Conservation (phyloP, 2,797 vertebrate species). For the Periophthalmus magnuspinnatus region DNA sequence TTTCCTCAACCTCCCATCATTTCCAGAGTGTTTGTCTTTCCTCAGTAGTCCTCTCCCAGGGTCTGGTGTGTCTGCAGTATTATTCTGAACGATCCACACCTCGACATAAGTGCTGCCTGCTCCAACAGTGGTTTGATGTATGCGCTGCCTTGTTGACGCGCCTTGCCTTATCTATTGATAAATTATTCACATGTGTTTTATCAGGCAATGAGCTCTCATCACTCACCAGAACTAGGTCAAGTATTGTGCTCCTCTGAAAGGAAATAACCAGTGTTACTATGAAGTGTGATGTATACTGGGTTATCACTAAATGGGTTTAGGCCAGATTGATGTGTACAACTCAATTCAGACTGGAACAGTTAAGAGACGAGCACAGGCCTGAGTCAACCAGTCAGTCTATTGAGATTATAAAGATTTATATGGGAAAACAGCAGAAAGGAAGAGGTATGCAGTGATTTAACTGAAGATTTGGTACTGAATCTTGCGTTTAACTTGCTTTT, state of each 20-base stretch:
- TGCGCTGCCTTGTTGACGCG: constrained; percentile 36
- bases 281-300: not conserved
- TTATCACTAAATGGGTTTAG: not conserved
- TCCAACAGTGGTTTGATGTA: constrained; percentile 58
- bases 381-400: too few relatives aligned
- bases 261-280: constrained; percentile 1
- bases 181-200: constrained; percentile 48
- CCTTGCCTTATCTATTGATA: constrained; percentile 41
- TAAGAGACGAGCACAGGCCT: too few relatives aligned
- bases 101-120: constrained; percentile 44
- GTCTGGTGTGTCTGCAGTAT: constrained; percentile 40
- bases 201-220: constrained; percentile 28
- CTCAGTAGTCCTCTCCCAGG: constrained; percentile 27
- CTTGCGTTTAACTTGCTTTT: too few relatives aligned
- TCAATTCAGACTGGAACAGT: too few relatives aligned
- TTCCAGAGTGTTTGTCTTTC: constrained; percentile 33
- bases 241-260: constrained; percentile 17
- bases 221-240: constrained; percentile 10
- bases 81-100: constrained; percentile 47
- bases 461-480: too few relatives aligned
- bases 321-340: too few relatives aligned
- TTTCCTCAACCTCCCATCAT: constrained; percentile 12
- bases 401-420: too few relatives aligned
- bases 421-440: too few relatives aligned
- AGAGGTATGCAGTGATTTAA: too few relatives aligned